Conservation (phyloP, 2,113 vertebrate species). For the Gambusia holbrooki region DNA sequence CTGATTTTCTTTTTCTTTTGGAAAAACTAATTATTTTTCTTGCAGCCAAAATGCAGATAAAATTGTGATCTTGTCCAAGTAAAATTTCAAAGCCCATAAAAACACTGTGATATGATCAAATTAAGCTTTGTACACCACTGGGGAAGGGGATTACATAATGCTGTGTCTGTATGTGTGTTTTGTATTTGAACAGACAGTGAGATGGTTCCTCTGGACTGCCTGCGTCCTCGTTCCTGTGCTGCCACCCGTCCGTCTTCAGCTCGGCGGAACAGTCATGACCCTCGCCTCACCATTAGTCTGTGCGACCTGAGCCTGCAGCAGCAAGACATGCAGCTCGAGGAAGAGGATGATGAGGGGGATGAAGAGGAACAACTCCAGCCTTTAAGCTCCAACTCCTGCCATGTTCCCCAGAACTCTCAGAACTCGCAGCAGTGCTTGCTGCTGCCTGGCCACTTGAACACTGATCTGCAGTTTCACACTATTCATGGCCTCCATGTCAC, state of each 20-base stretch:
- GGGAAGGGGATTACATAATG: conserved; percentile 29
- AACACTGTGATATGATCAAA: conserved; percentile 7
- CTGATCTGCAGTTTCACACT: conserved; percentile 88
- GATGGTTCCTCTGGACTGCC: conserved; percentile 86
- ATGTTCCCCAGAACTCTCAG: conserved; percentile 91
- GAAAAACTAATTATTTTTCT: conserved; percentile 1
- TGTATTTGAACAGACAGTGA: conserved; percentile 85
- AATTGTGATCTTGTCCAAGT: not conserved
- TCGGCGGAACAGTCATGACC: conserved; percentile 82
- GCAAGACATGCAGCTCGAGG: conserved; percentile 57
- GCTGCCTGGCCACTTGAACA: conserved; percentile 85
- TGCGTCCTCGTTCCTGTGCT: conserved; percentile 86
- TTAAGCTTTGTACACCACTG: conserved; percentile 14
- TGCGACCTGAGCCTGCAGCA: conserved; percentile 89
- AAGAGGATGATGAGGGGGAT: conserved; percentile 71
- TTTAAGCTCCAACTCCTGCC: conserved; percentile 77
- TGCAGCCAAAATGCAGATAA: not conserved
- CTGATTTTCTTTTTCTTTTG: conserved; percentile 5
- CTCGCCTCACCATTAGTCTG: conserved; percentile 88
- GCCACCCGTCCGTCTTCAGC: conserved; percentile 84
- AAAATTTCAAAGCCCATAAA: conserved; percentile 1
- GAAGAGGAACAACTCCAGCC: conserved; percentile 81
- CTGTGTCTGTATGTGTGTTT: conserved; percentile 14
- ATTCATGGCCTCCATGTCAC: conserved; percentile 86
- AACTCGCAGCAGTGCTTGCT: conserved; percentile 90